Percentiles rank a stretch among this genome's conserved stretches.
phyloP scores from a whole-genome alignment of 2,113 vertebrate species.

The Chascanopsetta lugubris region DNA sequence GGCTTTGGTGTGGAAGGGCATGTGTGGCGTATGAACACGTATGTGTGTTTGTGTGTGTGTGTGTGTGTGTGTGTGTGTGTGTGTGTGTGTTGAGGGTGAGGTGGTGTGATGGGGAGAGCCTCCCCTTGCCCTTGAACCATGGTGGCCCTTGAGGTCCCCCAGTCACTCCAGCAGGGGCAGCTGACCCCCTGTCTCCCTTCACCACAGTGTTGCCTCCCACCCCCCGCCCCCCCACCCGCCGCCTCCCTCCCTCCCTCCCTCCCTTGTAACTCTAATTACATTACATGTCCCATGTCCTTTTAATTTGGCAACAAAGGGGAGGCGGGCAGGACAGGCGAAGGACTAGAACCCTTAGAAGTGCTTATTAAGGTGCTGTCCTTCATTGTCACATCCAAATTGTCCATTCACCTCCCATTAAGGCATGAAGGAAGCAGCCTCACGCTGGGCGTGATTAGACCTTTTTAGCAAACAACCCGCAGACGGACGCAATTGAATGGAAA shows the following conservation, averaged over 20 bases:
- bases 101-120: slow-evolving; percentile 53
- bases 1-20: slow-evolving; percentile 43
- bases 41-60: slow-evolving; percentile 41
- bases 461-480: slow-evolving; percentile 70
- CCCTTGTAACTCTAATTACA: slow-evolving; percentile 77
- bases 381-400: slow-evolving; percentile 89
- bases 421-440: slow-evolving; percentile 87
- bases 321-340: slow-evolving; percentile 52
- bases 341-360: slow-evolving; percentile 64
- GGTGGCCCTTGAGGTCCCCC: slow-evolving; percentile 75
- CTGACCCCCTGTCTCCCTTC: slow-evolving; percentile 48
- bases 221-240: slow-evolving; percentile 12
- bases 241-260: slow-evolving; percentile 54
- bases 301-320: slow-evolving; percentile 79
- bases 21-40: slow-evolving; percentile 53
- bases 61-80: slow-evolving; percentile 41
- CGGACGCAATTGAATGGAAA: slow-evolving; percentile 7
- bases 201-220: slow-evolving; percentile 44
- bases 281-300: slow-evolving; percentile 81
- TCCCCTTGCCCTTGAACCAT: slow-evolving; percentile 71
- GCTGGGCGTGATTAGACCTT: slow-evolving; percentile 88
- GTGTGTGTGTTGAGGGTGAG: slow-evolving; percentile 42
- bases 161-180: slow-evolving; percentile 44
- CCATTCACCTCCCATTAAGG: slow-evolving; percentile 90
- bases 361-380: slow-evolving; percentile 84